Conservation (phyloP, 2,888 invertebrate species). For the Taphrorychus bicolor region DNA sequence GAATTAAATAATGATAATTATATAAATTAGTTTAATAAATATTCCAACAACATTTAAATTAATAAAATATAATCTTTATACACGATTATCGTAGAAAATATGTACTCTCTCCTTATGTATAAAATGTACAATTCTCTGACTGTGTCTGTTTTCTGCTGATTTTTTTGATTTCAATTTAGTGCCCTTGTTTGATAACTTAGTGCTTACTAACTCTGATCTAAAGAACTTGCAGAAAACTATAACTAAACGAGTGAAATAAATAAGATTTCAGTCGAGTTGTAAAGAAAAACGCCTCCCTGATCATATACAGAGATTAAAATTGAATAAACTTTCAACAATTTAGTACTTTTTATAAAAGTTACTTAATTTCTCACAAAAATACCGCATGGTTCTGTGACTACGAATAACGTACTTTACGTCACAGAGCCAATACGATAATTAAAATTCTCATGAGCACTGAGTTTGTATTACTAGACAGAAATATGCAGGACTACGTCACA, state of each 20-base stretch:
- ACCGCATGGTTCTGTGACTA: neutral
- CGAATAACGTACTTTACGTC: neutral
- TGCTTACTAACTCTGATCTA: neutral
- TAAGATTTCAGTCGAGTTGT: conserved; percentile 29
- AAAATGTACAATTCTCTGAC: conserved; percentile 5
- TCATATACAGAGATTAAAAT: conserved; percentile 7
- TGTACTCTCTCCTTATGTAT: conserved; percentile 6
- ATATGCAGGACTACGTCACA: too few species aligned
- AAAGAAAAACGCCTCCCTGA: conserved; percentile 20
- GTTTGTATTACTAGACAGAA: too few species aligned
- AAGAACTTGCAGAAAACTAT: conserved; percentile 12
- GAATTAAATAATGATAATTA: conserved; percentile 21
- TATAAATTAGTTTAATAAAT: conserved; percentile 31
- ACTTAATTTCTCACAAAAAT: conserved; percentile 20
- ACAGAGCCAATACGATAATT: neutral
- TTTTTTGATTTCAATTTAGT: conserved; percentile 8
- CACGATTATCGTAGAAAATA: conserved; percentile 12
- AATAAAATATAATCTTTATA: conserved; percentile 29
- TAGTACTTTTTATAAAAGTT: conserved; percentile 18
- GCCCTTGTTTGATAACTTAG: neutral
- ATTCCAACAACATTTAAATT: conserved; percentile 31
- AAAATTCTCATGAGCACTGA: too few species aligned
- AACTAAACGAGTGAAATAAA: conserved; percentile 17
- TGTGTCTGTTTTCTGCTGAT: neutral
- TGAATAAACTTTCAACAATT: conserved; percentile 11